Conservation (phyloP, 2,888 invertebrate species). For the Zelleria hepariella region DNA sequence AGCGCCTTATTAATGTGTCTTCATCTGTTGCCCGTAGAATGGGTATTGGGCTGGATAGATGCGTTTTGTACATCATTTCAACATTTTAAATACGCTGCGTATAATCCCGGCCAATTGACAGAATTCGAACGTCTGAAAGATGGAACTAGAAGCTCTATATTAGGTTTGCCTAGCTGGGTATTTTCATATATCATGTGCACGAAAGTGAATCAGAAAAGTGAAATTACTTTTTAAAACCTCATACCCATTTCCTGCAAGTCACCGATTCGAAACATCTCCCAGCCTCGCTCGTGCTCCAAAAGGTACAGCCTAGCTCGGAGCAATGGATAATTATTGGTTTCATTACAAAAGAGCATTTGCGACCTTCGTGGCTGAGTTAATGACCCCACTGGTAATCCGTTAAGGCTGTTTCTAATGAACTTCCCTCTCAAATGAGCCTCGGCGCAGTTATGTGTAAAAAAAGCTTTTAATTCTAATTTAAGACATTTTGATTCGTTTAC, state of each 20-base stretch:
- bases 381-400: conserved; percentile 2
- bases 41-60: too few relatives aligned
- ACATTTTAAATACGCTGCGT: too few relatives aligned
- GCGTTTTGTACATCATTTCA: too few relatives aligned
- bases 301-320: not conserved
- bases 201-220: too few relatives aligned
- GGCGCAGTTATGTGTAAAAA: not conserved
- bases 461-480: not conserved
- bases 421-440: not conserved
- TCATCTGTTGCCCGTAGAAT: too few relatives aligned
- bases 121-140: too few relatives aligned
- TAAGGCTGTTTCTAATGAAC: not conserved
- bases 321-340: conserved; percentile 3
- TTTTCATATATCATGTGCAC: too few relatives aligned
- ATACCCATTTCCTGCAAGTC: not conserved
- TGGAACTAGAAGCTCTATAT: too few relatives aligned
- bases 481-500: not conserved
- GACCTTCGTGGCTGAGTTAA: conserved; percentile 1
- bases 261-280: not conserved
- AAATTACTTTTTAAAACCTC: not conserved
- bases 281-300: not conserved
- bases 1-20: too few relatives aligned
- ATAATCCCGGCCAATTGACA: too few relatives aligned
- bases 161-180: too few relatives aligned
- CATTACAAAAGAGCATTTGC: not conserved